A percentile compares a stretch with the other conserved stretches of the same genome.
Conservation (phyloP, 2,797 vertebrate genomes). For the Megaceryle alcyon region DNA sequence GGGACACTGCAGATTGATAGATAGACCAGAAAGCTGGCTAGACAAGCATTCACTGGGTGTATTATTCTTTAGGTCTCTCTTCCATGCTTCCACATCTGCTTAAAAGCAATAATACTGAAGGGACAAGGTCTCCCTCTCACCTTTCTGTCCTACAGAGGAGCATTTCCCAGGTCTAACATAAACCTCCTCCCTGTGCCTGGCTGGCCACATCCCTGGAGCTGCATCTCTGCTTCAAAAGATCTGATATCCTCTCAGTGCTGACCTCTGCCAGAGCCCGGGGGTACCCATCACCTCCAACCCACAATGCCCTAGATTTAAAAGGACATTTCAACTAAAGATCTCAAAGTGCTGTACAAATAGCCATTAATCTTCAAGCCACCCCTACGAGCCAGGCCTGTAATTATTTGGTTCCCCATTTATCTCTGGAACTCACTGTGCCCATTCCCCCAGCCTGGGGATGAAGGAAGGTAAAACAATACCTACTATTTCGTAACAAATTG, state of each 20-base stretch:
- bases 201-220: neutral
- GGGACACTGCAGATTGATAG: neutral
- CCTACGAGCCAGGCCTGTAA: neutral
- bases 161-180: neutral
- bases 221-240: neutral
- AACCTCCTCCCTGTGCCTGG: neutral
- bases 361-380: constrained; percentile 30
- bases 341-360: constrained; percentile 6
- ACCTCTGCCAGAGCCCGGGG: neutral
- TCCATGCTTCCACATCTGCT: neutral
- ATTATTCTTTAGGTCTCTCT: neutral
- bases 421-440: constrained; percentile 35
- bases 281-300: neutral
- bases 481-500: constrained; percentile 32
- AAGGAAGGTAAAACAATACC: constrained; percentile 56
- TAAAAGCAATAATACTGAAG: neutral
- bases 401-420: constrained; percentile 27
- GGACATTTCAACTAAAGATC: constrained; percentile 2
- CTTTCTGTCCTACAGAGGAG: neutral
- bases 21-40: neutral
- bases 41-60: neutral
- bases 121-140: neutral
- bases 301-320: neutral
- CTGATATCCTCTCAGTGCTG: neutral
- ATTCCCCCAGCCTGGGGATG: neutral